Evolutionary conservation across 2,797 vertebrate genomes (phyloP), one percentile per base, ranked within the genome.

Genomic region (Phyllotis vaccarum): DNA sequence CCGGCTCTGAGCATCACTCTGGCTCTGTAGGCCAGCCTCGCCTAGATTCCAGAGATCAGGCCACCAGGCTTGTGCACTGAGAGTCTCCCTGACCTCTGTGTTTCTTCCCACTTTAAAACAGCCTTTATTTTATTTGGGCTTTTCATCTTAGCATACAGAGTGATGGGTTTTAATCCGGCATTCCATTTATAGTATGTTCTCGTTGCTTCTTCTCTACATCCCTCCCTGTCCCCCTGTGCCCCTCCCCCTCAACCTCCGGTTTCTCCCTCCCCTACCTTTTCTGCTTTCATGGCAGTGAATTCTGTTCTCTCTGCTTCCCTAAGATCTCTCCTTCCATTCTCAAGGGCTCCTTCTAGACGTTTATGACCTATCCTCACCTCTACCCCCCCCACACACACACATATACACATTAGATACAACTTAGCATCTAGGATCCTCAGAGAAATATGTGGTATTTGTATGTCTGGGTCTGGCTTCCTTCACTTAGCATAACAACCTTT

Each of bases 101-200:
- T 7, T 81, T 81, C 79, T 58, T 40, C 54, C 54, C 81, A 83
- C 40, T 83, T 83, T 64, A 58, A 83, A 46, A 31, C 82, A 85
- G 43, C 17, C 19, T 34, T 34, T 12, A 14, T 68, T 86, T 49
- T 62, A 64, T 46, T 43, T 60, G 29, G 56, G 16, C 27, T 62
- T 82, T 83, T 62, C 11, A 49, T 49, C 49, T 54, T 37, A 54
- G 46, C 62, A 52, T 10, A 49, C 31, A 34, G 10, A 34, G 43
- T 16, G 34, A n/a, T 24, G 46, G 13, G 64, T n/a, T 86, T 68
- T 21, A 10, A 52, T 68, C 9, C 0, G 0, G 46, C 31, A n/a
- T 17, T 52, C n/a, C 83, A 68, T 52, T 66, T 19, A 24, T 86
- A 52, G 21, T 7, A 6, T 52, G 43, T 24, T 52, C 46, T 86